Conservation (phyloP, 2,888 invertebrate species). For the Myopa testacea region DNA sequence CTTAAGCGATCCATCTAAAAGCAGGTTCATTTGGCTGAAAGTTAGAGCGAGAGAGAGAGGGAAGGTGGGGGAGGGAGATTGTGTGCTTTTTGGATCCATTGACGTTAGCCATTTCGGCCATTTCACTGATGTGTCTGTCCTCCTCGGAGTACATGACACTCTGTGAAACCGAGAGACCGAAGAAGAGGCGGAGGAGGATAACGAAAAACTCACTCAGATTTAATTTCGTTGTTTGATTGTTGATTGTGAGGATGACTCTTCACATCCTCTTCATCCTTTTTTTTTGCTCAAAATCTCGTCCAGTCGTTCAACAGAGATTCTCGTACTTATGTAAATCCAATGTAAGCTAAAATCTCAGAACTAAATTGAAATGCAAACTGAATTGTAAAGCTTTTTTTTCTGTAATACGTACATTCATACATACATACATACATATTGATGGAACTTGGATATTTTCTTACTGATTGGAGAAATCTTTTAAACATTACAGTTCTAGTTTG, state of each 20-base stretch:
- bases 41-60: neutral
- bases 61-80: neutral
- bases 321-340: neutral
- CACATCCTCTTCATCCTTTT: neutral
- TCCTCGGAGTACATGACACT: neutral
- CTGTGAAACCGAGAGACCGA: neutral
- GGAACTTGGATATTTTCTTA: too few relatives aligned
- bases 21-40: neutral
- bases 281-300: neutral
- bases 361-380: neutral
- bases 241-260: neutral
- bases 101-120: too few relatives aligned
- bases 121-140: neutral
- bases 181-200: neutral
- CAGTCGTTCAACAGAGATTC: conserved; percentile 2
- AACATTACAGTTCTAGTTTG: too few relatives aligned
- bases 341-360: neutral
- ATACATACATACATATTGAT: too few relatives aligned
- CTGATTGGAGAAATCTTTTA: too few relatives aligned
- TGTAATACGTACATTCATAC: too few relatives aligned
- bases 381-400: too few relatives aligned
- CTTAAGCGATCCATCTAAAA: neutral
- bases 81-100: neutral
- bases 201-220: neutral
- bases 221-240: neutral